Evolutionary conservation across 2,113 vertebrate genomes (phyloP).

Genomic region (Progne subis): DNA sequence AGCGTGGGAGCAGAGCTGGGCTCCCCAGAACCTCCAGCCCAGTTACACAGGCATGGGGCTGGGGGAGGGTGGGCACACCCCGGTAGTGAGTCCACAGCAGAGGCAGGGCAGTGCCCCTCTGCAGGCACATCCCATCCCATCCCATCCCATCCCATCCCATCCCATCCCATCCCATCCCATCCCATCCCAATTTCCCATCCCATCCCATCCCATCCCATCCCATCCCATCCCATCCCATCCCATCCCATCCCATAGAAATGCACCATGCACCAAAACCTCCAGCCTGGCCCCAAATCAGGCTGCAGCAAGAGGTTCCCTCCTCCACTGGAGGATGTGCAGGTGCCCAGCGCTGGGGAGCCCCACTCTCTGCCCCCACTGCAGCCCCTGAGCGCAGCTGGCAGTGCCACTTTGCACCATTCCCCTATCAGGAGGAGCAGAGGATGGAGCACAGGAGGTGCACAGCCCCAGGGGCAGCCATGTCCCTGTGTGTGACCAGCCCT

Average conservation of each 20-base stretch:
- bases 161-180: too few species aligned
- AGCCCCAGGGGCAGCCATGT: background rate
- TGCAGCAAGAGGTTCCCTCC: background rate
- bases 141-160: too few species aligned
- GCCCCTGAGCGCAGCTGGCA: background rate
- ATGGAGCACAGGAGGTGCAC: rapidly evolving
- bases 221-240: too few species aligned
- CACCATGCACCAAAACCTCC: background rate
- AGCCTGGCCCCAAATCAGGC: background rate
- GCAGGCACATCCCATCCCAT: background rate
- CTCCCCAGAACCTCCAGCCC: background rate
- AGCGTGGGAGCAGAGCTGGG: background rate
- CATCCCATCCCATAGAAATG: background rate
- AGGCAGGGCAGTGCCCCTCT: background rate
- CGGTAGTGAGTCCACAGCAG: rapidly evolving
- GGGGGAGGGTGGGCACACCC: background rate
- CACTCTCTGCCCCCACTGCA: rapidly evolving
- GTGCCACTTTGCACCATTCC: background rate
- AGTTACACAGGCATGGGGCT: rapidly evolving
- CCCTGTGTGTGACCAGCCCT: rapidly evolving
- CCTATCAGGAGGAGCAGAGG: background rate
- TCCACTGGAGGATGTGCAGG: rapidly evolving
- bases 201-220: too few species aligned
- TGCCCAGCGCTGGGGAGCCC: rapidly evolving
- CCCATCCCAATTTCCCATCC: too few species aligned